Evolutionary conservation across 2,113 vertebrate genomes (phyloP).

Genomic region (Aptenodytes patagonicus): DNA sequence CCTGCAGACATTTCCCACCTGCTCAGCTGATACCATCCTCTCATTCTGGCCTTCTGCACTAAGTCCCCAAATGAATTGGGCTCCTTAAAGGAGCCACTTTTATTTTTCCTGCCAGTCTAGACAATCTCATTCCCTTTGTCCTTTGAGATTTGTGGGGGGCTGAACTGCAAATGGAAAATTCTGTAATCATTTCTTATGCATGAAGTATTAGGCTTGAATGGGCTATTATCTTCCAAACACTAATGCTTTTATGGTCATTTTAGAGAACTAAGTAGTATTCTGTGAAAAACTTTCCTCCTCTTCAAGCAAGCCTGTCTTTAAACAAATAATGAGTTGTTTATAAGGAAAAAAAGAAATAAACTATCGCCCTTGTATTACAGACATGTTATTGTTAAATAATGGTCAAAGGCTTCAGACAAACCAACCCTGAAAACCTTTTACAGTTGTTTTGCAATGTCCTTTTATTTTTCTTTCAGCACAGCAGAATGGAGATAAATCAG

Average conservation of each 20-base stretch:
- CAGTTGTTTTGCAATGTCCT: too few relatives aligned
- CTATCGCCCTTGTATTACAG: too few relatives aligned
- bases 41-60: too few relatives aligned
- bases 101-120: neutral
- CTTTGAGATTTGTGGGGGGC: neutral
- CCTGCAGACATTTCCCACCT: too few relatives aligned
- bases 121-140: neutral
- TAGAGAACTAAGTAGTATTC: neutral
- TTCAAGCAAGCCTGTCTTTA: neutral
- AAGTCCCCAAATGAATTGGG: too few relatives aligned
- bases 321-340: neutral
- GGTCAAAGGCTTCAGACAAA: too few relatives aligned
- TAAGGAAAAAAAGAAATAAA: too few relatives aligned
- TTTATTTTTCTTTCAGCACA: too few relatives aligned
- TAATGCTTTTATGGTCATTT: neutral
- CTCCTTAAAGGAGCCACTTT: neutral
- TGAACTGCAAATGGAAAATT: neutral
- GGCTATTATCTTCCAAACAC: neutral
- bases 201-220: neutral
- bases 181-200: neutral
- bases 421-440: too few relatives aligned
- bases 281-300: neutral
- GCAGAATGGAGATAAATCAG: too few relatives aligned
- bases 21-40: too few relatives aligned
- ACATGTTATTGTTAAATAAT: too few relatives aligned